Conservation (phyloP, 2,888 invertebrate genomes). For the Hedychridium roseum region DNA sequence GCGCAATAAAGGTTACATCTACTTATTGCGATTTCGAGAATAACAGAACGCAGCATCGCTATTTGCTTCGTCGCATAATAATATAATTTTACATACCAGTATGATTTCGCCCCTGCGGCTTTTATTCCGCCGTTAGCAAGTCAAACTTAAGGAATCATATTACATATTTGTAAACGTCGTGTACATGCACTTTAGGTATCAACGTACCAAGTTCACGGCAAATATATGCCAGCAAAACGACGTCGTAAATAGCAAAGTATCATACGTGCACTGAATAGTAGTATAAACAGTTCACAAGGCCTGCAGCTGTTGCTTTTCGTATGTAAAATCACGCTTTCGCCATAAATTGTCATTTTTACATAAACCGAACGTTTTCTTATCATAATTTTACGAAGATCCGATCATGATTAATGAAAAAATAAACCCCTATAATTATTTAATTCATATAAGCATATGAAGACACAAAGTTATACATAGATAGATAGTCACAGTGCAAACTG, state of each 20-base stretch:
- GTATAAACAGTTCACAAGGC: slow-evolving; percentile 58
- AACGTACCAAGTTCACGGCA: slow-evolving; percentile 26
- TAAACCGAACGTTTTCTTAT: slow-evolving; percentile 37
- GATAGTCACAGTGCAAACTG: background rate
- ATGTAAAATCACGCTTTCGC: slow-evolving; percentile 60
- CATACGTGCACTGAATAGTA: slow-evolving; percentile 58
- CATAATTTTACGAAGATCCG: slow-evolving; percentile 42
- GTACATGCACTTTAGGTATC: slow-evolving; percentile 38
- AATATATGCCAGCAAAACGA: slow-evolving; percentile 40
- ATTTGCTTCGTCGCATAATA: too few species aligned
- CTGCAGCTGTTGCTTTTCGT: slow-evolving; percentile 63
- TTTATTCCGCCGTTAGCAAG: slow-evolving; percentile 54
- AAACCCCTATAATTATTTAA: slow-evolving; percentile 55
- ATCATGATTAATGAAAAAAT: slow-evolving; percentile 37
- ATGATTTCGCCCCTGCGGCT: too few species aligned
- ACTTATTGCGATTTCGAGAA: too few species aligned
- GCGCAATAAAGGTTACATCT: too few species aligned
- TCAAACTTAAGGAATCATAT: slow-evolving; percentile 46
- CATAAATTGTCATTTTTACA: slow-evolving; percentile 44
- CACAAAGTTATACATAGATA: slow-evolving; percentile 42
- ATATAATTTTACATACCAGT: too few species aligned
- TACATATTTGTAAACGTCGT: slow-evolving; percentile 38
- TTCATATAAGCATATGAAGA: slow-evolving; percentile 52
- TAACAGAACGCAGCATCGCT: too few species aligned
- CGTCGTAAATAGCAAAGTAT: slow-evolving; percentile 46